Conservation (phyloP, 2,888 invertebrate species). For the Parnassius apollo region DNA sequence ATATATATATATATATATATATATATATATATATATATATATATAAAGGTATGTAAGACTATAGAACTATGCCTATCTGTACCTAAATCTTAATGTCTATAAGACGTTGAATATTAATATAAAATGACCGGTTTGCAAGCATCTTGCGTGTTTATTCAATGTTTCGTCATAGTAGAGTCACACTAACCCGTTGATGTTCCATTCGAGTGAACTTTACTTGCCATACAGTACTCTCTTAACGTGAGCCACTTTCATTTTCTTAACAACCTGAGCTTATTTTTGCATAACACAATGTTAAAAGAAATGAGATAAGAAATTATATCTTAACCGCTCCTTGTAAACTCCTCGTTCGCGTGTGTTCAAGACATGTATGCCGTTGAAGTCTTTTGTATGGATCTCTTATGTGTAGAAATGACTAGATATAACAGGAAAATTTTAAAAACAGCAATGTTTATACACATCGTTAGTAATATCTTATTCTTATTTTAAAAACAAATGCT, state of each 20-base stretch:
- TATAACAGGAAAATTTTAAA: too few relatives aligned
- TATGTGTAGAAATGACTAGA: too few relatives aligned
- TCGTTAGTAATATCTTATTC: too few relatives aligned
- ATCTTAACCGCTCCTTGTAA: slow-evolving; percentile 15
- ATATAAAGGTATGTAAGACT: too few relatives aligned
- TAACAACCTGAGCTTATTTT: slow-evolving; percentile 21
- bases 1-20: too few relatives aligned
- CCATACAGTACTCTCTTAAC: slow-evolving; percentile 18
- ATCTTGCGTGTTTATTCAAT: slow-evolving; percentile 9
- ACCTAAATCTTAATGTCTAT: slow-evolving; percentile 6
- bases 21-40: too few relatives aligned
- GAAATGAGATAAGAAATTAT: slow-evolving; percentile 18
- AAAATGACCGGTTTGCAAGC: slow-evolving; percentile 16
- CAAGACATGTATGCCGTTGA: slow-evolving; percentile 5
- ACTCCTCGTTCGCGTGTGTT: not conserved
- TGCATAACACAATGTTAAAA: slow-evolving; percentile 17
- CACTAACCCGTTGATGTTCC: slow-evolving; percentile 22
- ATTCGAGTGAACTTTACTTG: slow-evolving; percentile 16
- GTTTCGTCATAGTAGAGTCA: slow-evolving; percentile 22
- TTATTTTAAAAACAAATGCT: too few relatives aligned
- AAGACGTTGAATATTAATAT: slow-evolving; percentile 9
- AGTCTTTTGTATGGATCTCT: slow-evolving; percentile 19
- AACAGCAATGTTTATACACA: too few relatives aligned
- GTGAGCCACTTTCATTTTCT: slow-evolving; percentile 26
- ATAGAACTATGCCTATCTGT: not conserved